A percentile compares a stretch with the other conserved stretches of the same genome.
These are phyloP conservation scores for Aphodius sticticus DNA, from an alignment of 2,888 invertebrate genomes.

Conservation along the genomic window DNA sequence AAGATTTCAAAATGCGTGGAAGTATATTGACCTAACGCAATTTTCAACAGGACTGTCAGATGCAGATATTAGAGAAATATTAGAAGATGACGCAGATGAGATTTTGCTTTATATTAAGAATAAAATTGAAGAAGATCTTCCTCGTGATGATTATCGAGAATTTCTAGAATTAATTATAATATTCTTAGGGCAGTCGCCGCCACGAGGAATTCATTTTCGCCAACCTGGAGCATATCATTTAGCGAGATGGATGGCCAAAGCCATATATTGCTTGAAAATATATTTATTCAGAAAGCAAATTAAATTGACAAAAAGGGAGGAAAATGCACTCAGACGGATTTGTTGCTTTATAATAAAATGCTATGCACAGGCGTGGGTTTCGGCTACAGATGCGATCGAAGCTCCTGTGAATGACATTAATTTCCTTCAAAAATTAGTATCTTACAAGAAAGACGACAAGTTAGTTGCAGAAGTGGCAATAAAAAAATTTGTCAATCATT, in stretches of 20 bases:
- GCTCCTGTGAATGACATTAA: conserved; percentile 4
- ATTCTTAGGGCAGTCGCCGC: conserved; percentile 11
- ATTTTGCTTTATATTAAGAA: neutral
- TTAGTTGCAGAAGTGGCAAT: conserved; percentile 11
- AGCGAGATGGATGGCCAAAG: conserved; percentile 14
- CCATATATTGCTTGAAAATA: conserved; percentile 20
- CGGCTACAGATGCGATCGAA: neutral
- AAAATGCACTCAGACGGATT: neutral
- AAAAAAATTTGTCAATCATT: conserved; percentile 34
- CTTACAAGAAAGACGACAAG: too few species aligned
- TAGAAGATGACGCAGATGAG: conserved; percentile 11
- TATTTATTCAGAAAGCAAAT: conserved; percentile 10
- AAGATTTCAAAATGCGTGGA: conserved; percentile 22
- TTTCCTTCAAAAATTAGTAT: too few species aligned
- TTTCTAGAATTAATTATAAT: neutral
- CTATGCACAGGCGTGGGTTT: neutral
- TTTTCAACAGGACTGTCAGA: conserved; percentile 11
- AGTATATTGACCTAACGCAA: conserved; percentile 15
- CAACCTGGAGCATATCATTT: too few species aligned
- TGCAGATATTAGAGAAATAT: conserved; percentile 5
- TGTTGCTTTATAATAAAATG: conserved; percentile 9
- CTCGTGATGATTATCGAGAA: conserved; percentile 14
- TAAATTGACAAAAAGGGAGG: conserved; percentile 9
- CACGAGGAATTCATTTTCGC: too few species aligned
- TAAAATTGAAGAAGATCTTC: conserved; percentile 10